These are phyloP conservation scores for Tarsius wallacei DNA, from an alignment of 2,797 vertebrate genomes.

Conservation along the genomic window DNA sequence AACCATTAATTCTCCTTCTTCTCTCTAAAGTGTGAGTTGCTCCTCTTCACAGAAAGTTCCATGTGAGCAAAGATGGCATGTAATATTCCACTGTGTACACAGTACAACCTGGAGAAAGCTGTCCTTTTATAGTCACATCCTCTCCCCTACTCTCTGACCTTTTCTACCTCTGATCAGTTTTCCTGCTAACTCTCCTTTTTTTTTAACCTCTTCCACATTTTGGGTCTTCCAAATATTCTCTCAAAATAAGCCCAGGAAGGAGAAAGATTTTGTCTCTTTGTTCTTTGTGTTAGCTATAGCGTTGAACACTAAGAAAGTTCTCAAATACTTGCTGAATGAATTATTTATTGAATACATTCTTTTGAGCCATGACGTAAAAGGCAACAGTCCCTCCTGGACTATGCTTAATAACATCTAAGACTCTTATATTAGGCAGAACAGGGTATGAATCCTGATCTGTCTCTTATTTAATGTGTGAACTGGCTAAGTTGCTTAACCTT, in stretches of 20 bases:
- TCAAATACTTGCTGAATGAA: constrained; percentile 3
- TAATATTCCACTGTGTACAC: background rate
- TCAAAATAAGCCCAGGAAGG: background rate
- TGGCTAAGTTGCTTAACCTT: background rate
- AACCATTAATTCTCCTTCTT: accelerated
- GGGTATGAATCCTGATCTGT: background rate
- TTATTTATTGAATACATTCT: background rate
- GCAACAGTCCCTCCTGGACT: background rate
- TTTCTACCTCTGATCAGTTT: background rate
- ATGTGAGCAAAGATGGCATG: background rate
- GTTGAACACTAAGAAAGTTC: background rate
- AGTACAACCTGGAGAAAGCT: background rate
- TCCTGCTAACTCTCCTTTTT: background rate
- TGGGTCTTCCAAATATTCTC: background rate
- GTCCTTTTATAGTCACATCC: too few relatives aligned
- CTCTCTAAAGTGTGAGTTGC: too few relatives aligned
- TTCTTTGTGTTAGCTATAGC: background rate
- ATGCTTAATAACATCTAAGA: background rate
- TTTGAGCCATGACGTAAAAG: background rate
- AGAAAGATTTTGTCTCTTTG: background rate
- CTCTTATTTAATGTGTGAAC: background rate
- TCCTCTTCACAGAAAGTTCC: background rate
- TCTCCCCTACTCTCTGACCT: background rate
- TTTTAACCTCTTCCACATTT: background rate
- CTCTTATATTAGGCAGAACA: background rate